A percentile compares a stretch with the other conserved stretches of the same genome.
Conservation (phyloP, 2,888 invertebrate species). For the Lumbricus terrestris region DNA sequence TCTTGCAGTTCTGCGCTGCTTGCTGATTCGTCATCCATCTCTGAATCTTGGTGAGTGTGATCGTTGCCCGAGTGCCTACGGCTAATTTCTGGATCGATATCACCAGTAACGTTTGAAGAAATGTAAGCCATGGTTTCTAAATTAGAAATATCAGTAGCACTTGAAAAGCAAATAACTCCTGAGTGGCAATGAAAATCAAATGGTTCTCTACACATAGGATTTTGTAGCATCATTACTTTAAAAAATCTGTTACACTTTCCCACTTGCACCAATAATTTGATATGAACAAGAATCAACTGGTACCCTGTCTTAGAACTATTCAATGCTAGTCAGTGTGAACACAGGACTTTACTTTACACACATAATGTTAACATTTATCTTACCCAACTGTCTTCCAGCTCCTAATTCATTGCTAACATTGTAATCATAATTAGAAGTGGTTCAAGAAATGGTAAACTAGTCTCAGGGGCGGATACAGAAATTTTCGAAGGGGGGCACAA, state of each 20-base stretch:
- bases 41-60: constrained; percentile 3
- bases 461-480: too few species aligned
- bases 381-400: not conserved
- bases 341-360: not conserved
- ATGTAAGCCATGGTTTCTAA: not conserved
- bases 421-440: too few species aligned
- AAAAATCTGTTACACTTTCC: not conserved
- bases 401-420: not conserved
- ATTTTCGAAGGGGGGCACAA: too few species aligned
- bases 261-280: not conserved
- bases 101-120: not conserved
- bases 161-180: not conserved
- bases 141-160: not conserved
- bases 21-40: not conserved
- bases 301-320: not conserved
- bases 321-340: not conserved
- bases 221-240: not conserved
- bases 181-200: not conserved
- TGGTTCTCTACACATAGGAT: not conserved
- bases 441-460: not conserved
- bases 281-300: not conserved
- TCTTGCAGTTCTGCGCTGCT: not conserved
- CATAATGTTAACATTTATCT: not conserved
- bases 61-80: not conserved
- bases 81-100: not conserved